These are phyloP conservation scores for Coleophora flavipennella DNA, from an alignment of 2,888 invertebrate genomes.

Conservation along the genomic window DNA sequence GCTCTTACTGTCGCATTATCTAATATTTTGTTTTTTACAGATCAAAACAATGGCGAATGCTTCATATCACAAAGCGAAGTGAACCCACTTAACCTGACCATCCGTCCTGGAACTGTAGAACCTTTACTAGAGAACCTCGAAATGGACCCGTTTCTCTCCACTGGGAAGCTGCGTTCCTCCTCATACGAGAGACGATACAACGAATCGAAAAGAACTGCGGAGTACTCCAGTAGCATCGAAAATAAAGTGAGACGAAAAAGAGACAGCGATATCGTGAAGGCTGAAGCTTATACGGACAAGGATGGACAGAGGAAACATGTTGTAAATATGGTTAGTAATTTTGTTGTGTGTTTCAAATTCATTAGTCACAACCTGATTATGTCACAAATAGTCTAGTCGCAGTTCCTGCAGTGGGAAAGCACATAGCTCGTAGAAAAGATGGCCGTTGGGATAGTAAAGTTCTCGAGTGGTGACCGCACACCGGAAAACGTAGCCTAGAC, in stretches of 20 bases:
- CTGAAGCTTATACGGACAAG: slow-evolving; percentile 77
- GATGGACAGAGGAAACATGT: slow-evolving; percentile 81
- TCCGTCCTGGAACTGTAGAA: slow-evolving; percentile 56
- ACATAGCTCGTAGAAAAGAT: no score
- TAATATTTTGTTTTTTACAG: slow-evolving; percentile 32
- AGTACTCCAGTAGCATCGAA: slow-evolving; percentile 37
- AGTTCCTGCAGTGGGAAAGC: no score
- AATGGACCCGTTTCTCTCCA: slow-evolving; percentile 49
- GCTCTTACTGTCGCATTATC: no score
- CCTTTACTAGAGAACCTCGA: slow-evolving; percentile 63
- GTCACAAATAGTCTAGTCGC: no score
- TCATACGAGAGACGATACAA: slow-evolving; percentile 47
- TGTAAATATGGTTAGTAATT: slow-evolving; percentile 78
- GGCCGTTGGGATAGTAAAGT: no score
- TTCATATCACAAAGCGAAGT: slow-evolving; percentile 72
- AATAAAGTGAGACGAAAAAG: slow-evolving; percentile 73
- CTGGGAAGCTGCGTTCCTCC: slow-evolving; percentile 47
- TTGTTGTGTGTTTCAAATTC: no score
- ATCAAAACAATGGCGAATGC: slow-evolving; percentile 78
- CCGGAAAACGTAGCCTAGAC: no score
- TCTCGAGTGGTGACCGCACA: no score
- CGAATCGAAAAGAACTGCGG: slow-evolving; percentile 35
- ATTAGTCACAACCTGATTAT: no score
- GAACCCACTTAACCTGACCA: slow-evolving; percentile 76
- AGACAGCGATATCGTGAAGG: slow-evolving; percentile 79